Evolutionary conservation across 2,888 invertebrate species (phyloP).

Genomic region (Dasypogon diadema): DNA sequence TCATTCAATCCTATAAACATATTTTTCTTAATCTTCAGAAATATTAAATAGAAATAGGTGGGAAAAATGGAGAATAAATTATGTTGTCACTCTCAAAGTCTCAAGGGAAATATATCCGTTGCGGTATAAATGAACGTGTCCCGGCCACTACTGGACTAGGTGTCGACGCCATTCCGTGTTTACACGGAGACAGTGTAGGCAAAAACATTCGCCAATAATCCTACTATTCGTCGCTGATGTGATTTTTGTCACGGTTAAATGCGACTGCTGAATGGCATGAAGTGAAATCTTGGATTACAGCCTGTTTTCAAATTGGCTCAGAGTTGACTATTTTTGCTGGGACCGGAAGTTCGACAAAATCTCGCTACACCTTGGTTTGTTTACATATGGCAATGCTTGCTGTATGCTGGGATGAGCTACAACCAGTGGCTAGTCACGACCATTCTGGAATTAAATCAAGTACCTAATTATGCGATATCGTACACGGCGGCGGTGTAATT

Average conservation of each 20-base stretch:
- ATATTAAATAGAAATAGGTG: conserved; percentile 13
- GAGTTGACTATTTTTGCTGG: neutral
- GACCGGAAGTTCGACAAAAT: neutral
- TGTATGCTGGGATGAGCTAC: neutral
- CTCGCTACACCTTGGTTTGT: neutral
- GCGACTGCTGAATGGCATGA: neutral
- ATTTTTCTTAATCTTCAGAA: conserved; percentile 28
- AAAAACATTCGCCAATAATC: conserved; percentile 9
- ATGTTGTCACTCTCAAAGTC: conserved; percentile 2
- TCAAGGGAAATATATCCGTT: neutral
- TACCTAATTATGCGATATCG: too few species aligned
- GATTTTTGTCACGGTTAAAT: conserved; percentile 6
- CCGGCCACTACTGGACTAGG: neutral
- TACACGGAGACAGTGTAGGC: conserved; percentile 1
- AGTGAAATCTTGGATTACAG: conserved; percentile 1
- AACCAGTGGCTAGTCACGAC: neutral
- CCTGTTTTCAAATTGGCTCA: neutral
- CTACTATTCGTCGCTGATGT: neutral
- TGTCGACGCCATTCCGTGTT: neutral
- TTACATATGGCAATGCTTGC: neutral
- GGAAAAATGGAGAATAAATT: conserved; percentile 17
- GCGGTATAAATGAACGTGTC: neutral
- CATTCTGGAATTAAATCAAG: neutral
- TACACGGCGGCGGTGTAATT: too few species aligned
- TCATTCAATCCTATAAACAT: conserved; percentile 34